phyloP scores from a whole-genome alignment of 2,113 vertebrate genomes.

The Muscicapa adusta region DNA sequence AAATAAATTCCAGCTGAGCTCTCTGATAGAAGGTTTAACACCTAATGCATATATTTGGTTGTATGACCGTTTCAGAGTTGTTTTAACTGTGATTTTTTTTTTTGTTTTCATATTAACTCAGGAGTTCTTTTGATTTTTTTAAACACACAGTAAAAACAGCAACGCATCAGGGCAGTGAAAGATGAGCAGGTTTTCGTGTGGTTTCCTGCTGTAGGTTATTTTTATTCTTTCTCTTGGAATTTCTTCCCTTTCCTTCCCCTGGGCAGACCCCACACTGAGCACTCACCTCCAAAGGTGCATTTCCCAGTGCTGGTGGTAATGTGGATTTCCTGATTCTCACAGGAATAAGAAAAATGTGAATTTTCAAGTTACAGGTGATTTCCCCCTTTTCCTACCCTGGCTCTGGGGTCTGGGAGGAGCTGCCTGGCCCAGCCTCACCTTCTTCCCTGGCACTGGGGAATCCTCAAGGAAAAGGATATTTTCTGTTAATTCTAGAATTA shows the following conservation, averaged over 20 bases:
- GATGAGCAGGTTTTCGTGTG: neutral
- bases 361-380: neutral
- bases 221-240: neutral
- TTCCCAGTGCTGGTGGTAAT: neutral
- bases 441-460: neutral
- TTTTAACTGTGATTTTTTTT: neutral
- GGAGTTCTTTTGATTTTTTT: neutral
- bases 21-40: neutral
- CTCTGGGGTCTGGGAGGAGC: neutral
- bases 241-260: neutral
- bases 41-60: neutral
- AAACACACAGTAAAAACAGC: neutral
- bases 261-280: neutral
- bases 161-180: neutral
- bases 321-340: neutral
- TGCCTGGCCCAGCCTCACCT: neutral
- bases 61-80: neutral
- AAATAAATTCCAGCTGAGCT: conserved; percentile 11
- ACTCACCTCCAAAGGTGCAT: neutral
- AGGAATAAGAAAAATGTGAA: neutral
- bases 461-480: neutral
- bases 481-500: neutral
- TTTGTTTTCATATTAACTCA: neutral
- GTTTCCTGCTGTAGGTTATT: neutral
- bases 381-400: neutral